Conservation (phyloP, 2,888 invertebrate species). For the Helleia helle region DNA sequence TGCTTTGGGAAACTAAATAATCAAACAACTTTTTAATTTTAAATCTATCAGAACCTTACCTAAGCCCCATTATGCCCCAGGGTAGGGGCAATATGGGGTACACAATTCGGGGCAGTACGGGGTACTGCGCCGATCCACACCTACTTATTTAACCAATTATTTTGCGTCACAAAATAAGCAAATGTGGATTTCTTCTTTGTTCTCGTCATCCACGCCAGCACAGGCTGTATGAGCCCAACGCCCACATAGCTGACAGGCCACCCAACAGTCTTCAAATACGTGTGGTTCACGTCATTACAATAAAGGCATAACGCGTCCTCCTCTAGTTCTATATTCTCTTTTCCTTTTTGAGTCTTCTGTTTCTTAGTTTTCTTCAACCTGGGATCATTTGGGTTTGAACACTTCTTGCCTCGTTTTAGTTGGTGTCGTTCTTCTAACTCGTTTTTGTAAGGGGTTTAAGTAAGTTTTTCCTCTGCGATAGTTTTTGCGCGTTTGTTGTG, state of each 20-base stretch:
- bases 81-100: constrained; percentile 15
- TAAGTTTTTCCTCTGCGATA: constrained; percentile 23
- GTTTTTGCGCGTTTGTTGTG: constrained; percentile 20
- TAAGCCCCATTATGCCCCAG: constrained; percentile 19
- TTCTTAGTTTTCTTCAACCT: constrained; percentile 10
- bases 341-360: constrained; percentile 9
- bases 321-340: constrained; percentile 12
- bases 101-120: constrained; percentile 16
- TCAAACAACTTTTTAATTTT: constrained; percentile 16
- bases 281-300: constrained; percentile 11
- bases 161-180: constrained; percentile 13
- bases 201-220: constrained; percentile 24
- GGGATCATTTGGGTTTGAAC: constrained; percentile 19
- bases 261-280: constrained; percentile 22
- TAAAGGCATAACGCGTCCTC: constrained; percentile 7
- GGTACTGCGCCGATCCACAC: constrained; percentile 10
- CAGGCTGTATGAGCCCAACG: constrained; percentile 22
- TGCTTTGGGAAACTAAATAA: constrained; percentile 18
- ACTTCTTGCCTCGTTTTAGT: no score
- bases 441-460: constrained; percentile 23
- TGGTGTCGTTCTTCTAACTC: constrained; percentile 20
- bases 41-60: constrained; percentile 9
- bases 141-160: not conserved
- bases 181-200: constrained; percentile 15
- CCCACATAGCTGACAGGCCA: constrained; percentile 21